phyloP scores from a whole-genome alignment of 2,888 invertebrate species.

The Iphiclides podalirius region DNA sequence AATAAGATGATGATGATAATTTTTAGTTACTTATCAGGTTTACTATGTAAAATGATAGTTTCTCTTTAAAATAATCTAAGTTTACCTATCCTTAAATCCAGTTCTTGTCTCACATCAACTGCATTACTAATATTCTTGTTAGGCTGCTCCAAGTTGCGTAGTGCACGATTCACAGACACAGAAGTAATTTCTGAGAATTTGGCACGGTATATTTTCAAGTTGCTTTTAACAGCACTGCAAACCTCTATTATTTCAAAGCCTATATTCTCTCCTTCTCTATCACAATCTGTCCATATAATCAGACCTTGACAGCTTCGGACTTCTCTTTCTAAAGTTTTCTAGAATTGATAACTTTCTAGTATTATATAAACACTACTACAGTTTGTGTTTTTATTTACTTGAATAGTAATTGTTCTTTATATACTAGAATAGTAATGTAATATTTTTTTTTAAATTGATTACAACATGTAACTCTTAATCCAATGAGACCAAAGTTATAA shows the following conservation, averaged over 20 bases:
- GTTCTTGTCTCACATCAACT: conserved; percentile 94
- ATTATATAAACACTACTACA: too few species aligned
- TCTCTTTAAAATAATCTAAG: background rate
- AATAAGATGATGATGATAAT: too few species aligned
- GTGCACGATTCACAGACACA: conserved; percentile 88
- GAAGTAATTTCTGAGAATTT: conserved; percentile 98
- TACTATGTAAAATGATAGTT: background rate
- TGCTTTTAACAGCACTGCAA: conserved; percentile 88
- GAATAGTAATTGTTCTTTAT: too few species aligned
- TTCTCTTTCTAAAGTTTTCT: conserved; percentile 86
- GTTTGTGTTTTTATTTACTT: too few species aligned
- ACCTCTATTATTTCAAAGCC: conserved; percentile 97
- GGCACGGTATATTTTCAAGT: conserved; percentile 87
- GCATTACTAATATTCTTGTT: conserved; percentile 92
- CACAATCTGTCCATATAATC: conserved; percentile 99
- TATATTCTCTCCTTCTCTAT: conserved; percentile 99
- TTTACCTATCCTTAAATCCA: conserved; percentile 94
- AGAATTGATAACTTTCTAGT: conserved; percentile 41
- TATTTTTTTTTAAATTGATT: too few species aligned
- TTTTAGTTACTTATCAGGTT: too few species aligned
- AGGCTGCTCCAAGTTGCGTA: conserved; percentile 88
- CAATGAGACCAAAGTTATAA: too few species aligned
- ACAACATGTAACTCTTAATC: too few species aligned
- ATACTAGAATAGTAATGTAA: too few species aligned
- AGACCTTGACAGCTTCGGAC: conserved; percentile 84